Evolutionary conservation across 2,113 vertebrate genomes (phyloP), one percentile per base, ranked within the genome.

Genomic region (Conger conger): DNA sequence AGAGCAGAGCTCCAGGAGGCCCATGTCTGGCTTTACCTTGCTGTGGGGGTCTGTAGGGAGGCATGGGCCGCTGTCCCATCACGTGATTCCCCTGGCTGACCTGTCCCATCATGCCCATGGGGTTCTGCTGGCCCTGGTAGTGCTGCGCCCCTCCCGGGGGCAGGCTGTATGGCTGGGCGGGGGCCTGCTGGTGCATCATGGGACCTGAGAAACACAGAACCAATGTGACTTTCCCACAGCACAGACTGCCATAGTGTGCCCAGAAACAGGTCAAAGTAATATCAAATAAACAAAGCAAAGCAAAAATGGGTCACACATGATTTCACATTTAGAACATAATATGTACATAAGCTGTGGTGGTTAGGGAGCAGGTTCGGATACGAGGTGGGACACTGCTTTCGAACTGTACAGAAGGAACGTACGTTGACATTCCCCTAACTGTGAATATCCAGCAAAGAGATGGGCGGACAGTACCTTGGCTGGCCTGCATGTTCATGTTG

Each of bases 51-150:
- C 98, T 97, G 90, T 99, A 99, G 0, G 98, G 98, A 40, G 98
- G 99, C 94, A 99, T 99, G 87, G 97, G 97, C 89, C 99, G 97
- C 95, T 99, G 99, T 17, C 96, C 96, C 95, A 99, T 98, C 92
- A 99, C 98, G 79, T 99, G 99, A 91, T 97, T 99, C 79, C 97
- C 97, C 90, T 99, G 98, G 93, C 95, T 97, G 84, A 98, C 97
- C 88, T 97, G 97, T 23, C 96, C 96, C 96, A 99, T 99, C 96
- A 99, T 99, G 80, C 95, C 96, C 97, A 99, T 98, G 0, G 98
- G 97, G 3, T 95, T 97, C 91, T 99, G 98, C 88, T 99, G 98
- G 30, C 97, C 98, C 92, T 98, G 98, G 93, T 99, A 99, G 93
- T 99, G 99, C 86, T 99, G 98, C 27, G 95, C 76, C 35, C 83